A percentile compares a stretch with the other conserved stretches of the same genome.
Conservation (phyloP, 2,113 vertebrate species). For the Neotoma lepida region DNA sequence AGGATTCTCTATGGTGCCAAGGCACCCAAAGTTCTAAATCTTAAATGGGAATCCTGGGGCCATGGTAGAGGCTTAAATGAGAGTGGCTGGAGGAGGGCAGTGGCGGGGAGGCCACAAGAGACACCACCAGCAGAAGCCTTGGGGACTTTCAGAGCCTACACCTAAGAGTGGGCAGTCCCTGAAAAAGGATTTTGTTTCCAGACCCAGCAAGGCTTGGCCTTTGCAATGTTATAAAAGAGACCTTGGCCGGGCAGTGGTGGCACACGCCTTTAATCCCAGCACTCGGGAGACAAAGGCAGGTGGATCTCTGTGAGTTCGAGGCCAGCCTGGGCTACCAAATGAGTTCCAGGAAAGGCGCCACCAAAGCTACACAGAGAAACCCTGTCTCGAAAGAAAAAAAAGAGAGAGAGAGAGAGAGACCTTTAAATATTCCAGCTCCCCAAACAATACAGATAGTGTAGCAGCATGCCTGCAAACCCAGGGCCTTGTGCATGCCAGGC, state of each 20-base stretch:
- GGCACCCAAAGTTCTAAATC: background rate
- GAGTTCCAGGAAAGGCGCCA: too few species aligned
- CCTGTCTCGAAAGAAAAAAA: too few species aligned
- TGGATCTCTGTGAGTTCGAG: too few species aligned
- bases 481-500: too few species aligned
- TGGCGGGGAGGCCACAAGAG: background rate
- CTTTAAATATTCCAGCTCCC: conserved; percentile 44
- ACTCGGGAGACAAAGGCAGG: too few species aligned
- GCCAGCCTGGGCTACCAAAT: too few species aligned
- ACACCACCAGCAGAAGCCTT: background rate
- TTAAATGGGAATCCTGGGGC: background rate
- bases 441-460: background rate
- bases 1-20: background rate
- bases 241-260: too few species aligned
- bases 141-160: background rate
- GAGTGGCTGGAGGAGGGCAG: background rate
- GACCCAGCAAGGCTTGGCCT: background rate
- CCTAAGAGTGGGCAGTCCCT: background rate
- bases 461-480: background rate
- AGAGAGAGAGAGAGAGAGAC: conserved; percentile 7
- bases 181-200: conserved; percentile 45
- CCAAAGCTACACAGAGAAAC: too few species aligned
- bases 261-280: too few species aligned
- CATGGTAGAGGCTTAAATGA: background rate
- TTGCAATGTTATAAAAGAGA: conserved; percentile 38